These are phyloP conservation scores for Antheraea assamensis DNA, from an alignment of 2,888 invertebrate genomes.

Conservation along the genomic window DNA sequence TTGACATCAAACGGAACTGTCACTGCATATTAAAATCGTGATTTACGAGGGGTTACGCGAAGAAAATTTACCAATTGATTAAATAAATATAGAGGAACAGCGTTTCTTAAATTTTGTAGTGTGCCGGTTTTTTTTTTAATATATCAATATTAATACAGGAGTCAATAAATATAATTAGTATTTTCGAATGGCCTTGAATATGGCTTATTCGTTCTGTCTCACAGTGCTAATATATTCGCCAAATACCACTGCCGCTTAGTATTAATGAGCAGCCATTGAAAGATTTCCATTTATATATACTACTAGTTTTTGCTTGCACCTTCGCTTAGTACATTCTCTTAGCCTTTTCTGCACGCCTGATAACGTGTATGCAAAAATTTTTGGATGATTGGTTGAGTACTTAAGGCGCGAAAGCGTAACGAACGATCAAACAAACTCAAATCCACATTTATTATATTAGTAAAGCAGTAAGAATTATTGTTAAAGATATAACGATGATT, in stretches of 20 bases:
- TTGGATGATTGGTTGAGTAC: too few relatives aligned
- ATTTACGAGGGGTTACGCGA: neutral
- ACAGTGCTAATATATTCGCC: neutral
- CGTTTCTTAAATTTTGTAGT: constrained; percentile 6
- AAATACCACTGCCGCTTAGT: neutral
- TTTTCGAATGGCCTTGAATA: neutral
- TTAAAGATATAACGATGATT: neutral
- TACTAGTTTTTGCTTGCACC: too few relatives aligned
- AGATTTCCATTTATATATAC: too few relatives aligned
- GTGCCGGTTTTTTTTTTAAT: neutral
- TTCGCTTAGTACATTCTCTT: too few relatives aligned
- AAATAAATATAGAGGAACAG: neutral
- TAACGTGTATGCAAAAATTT: too few relatives aligned
- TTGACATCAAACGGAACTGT: constrained; percentile 14
- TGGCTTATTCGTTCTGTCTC: neutral
- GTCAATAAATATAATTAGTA: too few relatives aligned
- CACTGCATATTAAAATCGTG: neutral
- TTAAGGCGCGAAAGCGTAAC: too few relatives aligned
- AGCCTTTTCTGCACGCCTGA: too few relatives aligned
- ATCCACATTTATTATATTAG: too few relatives aligned
- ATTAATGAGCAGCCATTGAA: too few relatives aligned
- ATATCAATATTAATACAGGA: too few relatives aligned
- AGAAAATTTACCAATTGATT: constrained; percentile 4
- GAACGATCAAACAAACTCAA: too few relatives aligned
- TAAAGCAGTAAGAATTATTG: neutral